Percentiles rank a stretch among this genome's conserved stretches.
phyloP scores from a whole-genome alignment of 2,888 invertebrate species.

The Eristalis tenax region DNA sequence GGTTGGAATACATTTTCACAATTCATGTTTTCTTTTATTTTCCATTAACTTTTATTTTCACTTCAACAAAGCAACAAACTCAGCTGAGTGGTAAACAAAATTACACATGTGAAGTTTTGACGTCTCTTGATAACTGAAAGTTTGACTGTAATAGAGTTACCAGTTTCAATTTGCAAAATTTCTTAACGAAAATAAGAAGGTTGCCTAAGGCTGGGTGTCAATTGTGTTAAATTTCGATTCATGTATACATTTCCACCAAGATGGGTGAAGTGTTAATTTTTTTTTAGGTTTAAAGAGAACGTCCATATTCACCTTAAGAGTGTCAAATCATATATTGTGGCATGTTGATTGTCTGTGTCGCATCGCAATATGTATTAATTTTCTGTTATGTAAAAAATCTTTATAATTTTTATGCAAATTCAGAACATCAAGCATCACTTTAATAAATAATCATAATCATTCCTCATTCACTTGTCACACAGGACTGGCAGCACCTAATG shows the following conservation, averaged over 20 bases:
- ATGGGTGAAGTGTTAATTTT: no score
- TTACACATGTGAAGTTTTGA: background rate
- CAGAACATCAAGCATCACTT: no score
- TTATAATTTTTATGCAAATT: no score
- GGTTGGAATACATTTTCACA: constrained; percentile 74
- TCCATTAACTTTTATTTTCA: background rate
- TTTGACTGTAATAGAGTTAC: background rate
- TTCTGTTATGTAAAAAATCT: background rate
- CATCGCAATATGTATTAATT: background rate
- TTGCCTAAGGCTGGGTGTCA: background rate
- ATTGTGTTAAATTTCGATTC: no score
- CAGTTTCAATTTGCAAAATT: background rate
- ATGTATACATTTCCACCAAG: no score
- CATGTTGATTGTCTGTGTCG: no score
- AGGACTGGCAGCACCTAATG: background rate
- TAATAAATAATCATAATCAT: no score
- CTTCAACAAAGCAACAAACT: background rate
- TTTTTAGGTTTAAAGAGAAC: no score
- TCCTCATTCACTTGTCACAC: background rate
- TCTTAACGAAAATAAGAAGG: background rate
- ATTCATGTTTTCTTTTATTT: constrained; percentile 22
- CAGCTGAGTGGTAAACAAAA: constrained; percentile 19
- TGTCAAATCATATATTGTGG: no score
- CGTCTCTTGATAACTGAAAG: background rate
- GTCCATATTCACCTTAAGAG: no score